Base-by-base conservation (phyloP, 1,140 invertebrate species). In the Catajapyx aquilonaris region DNA sequence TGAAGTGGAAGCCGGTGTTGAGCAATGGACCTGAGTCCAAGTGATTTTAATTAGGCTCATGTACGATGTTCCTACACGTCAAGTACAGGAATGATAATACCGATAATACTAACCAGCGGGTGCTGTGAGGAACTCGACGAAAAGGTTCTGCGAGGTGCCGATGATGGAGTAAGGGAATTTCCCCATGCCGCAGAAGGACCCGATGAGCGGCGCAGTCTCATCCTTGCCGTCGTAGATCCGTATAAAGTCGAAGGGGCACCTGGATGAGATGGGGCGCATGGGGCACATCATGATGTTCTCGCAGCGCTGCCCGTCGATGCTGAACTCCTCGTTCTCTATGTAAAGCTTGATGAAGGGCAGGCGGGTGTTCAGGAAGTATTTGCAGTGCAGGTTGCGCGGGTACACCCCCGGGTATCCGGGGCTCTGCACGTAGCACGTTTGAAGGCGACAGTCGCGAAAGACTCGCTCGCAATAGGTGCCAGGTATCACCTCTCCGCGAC, bases 281-380 rank as follows among this genome's bases (percentile, higher is more conserved):
- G 85, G 85, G 51, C 86, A 91, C 2, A 84, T 84, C 74, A 91
- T 86, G 41, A 88, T 83, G 53, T 88, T 88, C 53, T 90, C 85
- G 52, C 86, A 91, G 35, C 84, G 65, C 48, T 88, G 83, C 0
- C 85, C 85, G 48, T 90, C 85, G 38, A 91, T 83, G 47, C 88
- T 86, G 58, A 91, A 88, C 53, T 86, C 81, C 52, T 87, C 81
- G 49, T 87, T 86, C 53, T 87, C 81, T 44, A 86, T 83, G 60
- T 87, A 86, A 22, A 90, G 63, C 55, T 87, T 87, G 45, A 87
- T 87, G 57, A 81, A 87, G 2, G 81, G 81, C 46, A 80, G 64
- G 21, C 81, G 60, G 0, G 81, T 87, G 55, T 84, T 86, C 20
- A 90, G 62, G 47, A 78, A 75, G 50, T 87, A 87, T 48, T 78